Conservation (phyloP, 2,888 invertebrate species). For the Epinotia brunnichana region DNA sequence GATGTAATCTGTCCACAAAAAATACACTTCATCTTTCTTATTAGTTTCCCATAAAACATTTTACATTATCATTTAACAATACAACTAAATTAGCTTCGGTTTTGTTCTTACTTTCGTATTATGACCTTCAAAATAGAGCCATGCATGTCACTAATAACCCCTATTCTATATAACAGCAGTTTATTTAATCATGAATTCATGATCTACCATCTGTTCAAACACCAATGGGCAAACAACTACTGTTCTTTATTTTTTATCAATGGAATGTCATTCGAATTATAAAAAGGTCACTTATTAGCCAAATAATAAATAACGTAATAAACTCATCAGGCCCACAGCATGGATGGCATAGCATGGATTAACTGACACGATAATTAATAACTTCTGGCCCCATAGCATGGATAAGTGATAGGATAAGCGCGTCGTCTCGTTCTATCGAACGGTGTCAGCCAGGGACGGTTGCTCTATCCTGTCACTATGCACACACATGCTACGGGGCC, state of each 20-base stretch:
- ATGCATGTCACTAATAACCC: slow-evolving; percentile 39
- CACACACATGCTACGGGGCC: too few relatives aligned
- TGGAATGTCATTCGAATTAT: background rate
- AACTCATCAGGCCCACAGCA: too few relatives aligned
- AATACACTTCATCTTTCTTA: background rate
- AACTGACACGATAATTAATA: too few relatives aligned
- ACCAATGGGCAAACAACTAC: slow-evolving; percentile 17
- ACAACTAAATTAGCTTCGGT: background rate
- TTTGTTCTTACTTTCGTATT: slow-evolving; percentile 9
- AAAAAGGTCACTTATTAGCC: background rate
- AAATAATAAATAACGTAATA: too few relatives aligned
- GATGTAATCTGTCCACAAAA: background rate
- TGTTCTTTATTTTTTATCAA: background rate
- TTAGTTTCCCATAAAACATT: background rate
- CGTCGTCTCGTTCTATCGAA: too few relatives aligned
- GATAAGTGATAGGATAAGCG: too few relatives aligned
- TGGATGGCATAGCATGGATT: too few relatives aligned
- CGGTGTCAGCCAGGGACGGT: too few relatives aligned
- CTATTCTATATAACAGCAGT: slow-evolving; percentile 23
- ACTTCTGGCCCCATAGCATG: too few relatives aligned
- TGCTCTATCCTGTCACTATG: too few relatives aligned
- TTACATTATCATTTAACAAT: background rate
- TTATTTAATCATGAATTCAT: slow-evolving; percentile 18
- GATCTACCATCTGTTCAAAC: slow-evolving; percentile 31
- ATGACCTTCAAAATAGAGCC: slow-evolving; percentile 20